Evolutionary conservation across 2,113 vertebrate species (phyloP), one percentile per base, ranked within the genome.

Genomic region (Pachypanchax playfairii): DNA sequence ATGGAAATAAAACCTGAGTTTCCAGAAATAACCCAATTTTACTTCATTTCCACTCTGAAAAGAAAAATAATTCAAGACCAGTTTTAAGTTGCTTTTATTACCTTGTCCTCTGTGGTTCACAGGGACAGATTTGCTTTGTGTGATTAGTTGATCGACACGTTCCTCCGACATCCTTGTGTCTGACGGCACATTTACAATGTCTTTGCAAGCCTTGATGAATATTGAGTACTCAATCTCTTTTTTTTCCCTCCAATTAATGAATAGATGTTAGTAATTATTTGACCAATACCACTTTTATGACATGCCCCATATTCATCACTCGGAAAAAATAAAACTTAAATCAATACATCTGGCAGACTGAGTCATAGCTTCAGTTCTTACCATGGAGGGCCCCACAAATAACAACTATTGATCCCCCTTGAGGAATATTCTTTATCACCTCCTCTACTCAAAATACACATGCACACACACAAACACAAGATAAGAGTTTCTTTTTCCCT

Each of bases 261-360:
- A 90, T 92, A 90, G 80, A 91, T 91, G 90, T 83, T 90, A 86
- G 90, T 90, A 90, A 92, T 91, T 91, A 91, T 90, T 89, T 89
- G 87, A 89, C 88, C 82, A 88, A 85, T 87, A 81, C 79, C 79
- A 79, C 83, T 89, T 76, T 87, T 67, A 80, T 82, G 83, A 85
- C 79, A 89, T 85, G 90, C 90, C 88, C 87, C 87, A 87, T 91
- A 92, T 91, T 91, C 89, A 91, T 92, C 91, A 92, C 88, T 91
- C 91, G 91, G 90, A 92, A 90, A 91, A 90, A 91, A 91, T 91
- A 91, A 92, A 88, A 93, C 92, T 91, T 87, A 90, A 92, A 93
- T 93, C 92, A 90, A 92, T 93, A 88, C 47, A 21, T 54, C 82
- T 74, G 48, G 63, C 75, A 66, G 85, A 86, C 83, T 83, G 64